phyloP scores from a whole-genome alignment of 2,888 invertebrate species.

The Euclidia mi region DNA sequence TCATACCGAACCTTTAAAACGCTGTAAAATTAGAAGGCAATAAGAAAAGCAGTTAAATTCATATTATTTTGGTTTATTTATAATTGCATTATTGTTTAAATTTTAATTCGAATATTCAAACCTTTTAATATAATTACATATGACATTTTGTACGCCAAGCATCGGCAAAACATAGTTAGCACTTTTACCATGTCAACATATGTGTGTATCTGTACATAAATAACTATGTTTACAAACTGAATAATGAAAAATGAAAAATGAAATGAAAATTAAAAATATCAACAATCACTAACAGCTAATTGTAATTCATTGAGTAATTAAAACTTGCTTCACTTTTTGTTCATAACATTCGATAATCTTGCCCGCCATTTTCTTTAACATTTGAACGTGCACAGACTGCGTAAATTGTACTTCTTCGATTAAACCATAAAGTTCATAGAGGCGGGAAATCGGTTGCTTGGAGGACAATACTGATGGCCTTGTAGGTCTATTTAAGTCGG shows the following conservation, averaged over 20 bases:
- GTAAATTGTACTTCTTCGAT: slow-evolving; percentile 26
- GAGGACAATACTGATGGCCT: slow-evolving; percentile 77
- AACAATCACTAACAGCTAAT: not conserved
- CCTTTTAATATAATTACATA: too few relatives aligned
- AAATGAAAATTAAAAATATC: too few relatives aligned
- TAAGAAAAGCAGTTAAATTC: not conserved
- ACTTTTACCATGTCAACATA: too few relatives aligned
- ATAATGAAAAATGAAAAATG: too few relatives aligned
- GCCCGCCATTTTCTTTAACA: slow-evolving; percentile 15
- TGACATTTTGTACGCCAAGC: too few relatives aligned
- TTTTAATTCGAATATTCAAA: too few relatives aligned
- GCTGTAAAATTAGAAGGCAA: not conserved
- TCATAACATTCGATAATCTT: slow-evolving; percentile 6
- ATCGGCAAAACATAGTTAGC: too few relatives aligned
- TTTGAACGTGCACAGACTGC: slow-evolving; percentile 29
- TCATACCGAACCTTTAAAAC: slow-evolving; percentile 7
- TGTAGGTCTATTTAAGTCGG: slow-evolving; percentile 68
- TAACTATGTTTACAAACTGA: too few relatives aligned
- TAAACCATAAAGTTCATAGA: slow-evolving; percentile 48
- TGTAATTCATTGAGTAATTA: not conserved
- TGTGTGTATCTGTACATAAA: too few relatives aligned
- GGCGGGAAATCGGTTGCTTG: slow-evolving; percentile 50
- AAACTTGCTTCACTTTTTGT: not conserved
- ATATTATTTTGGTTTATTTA: too few relatives aligned
- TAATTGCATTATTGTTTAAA: too few relatives aligned